Evolutionary conservation across 1,140 invertebrate genomes (phyloP).

Genomic region (Pristionchus pacificus): DNA sequence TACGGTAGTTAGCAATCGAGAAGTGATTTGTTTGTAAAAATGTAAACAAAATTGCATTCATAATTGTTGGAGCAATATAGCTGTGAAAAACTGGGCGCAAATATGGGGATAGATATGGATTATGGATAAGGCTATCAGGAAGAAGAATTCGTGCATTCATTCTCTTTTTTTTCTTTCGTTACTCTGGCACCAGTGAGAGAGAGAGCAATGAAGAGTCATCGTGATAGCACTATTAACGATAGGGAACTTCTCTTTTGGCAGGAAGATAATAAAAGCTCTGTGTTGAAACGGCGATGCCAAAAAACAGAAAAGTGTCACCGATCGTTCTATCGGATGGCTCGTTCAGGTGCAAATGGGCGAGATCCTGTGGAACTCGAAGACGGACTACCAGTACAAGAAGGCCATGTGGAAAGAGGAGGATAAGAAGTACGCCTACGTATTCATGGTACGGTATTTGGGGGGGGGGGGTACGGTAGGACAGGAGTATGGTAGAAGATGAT

Average conservation of each 20-base stretch:
- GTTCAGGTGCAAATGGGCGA: constrained; percentile 48
- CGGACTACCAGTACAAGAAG: constrained; percentile 37
- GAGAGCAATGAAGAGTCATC: background rate
- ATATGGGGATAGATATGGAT: background rate
- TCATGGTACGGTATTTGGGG: constrained; percentile 31
- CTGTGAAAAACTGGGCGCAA: background rate
- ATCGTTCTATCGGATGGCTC: constrained; percentile 4
- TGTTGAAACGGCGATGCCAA: too few relatives aligned
- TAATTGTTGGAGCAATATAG: background rate
- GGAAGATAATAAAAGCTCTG: background rate
- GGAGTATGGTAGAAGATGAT: constrained; percentile 68
- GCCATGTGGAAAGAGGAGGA: constrained; percentile 57
- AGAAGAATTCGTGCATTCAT: background rate
- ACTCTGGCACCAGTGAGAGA: background rate
- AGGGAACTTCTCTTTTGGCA: background rate
- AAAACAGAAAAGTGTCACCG: constrained; percentile 19
- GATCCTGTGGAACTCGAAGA: constrained; percentile 40
- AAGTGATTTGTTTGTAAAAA: background rate
- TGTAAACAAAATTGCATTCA: background rate
- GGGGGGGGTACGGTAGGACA: background rate
- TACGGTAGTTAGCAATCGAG: background rate
- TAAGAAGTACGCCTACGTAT: constrained; percentile 52
- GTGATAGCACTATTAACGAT: background rate
- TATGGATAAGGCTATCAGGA: background rate
- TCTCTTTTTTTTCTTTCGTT: too few relatives aligned